A percentile compares a stretch with the other conserved stretches of the same genome.
phyloP scores from a whole-genome alignment of 2,797 vertebrate species.

The Carduelis carduelis region DNA sequence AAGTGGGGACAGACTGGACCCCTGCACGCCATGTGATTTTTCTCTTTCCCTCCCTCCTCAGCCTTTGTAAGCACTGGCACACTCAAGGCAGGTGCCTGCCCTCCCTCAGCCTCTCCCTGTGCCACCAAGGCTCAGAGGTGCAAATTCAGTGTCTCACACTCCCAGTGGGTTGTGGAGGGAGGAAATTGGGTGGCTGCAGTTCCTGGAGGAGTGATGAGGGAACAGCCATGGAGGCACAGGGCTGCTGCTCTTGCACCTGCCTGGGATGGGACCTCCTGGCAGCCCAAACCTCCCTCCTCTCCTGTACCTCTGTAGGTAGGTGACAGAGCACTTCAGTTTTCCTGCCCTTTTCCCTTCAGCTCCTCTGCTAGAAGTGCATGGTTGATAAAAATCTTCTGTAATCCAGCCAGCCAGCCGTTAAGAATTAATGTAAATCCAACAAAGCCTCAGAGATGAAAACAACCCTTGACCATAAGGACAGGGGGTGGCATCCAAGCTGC shows the following conservation, averaged over 20 bases:
- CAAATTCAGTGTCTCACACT: slow-evolving; percentile 43
- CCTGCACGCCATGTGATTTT: not conserved
- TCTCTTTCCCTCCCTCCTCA: not conserved
- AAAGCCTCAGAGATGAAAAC: not conserved
- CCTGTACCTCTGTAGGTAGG: not conserved
- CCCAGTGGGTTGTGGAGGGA: not conserved
- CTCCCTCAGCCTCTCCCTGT: not conserved
- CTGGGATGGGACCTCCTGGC: not conserved
- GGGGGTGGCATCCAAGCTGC: not conserved
- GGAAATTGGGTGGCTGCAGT: slow-evolving; percentile 16
- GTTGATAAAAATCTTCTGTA: not conserved
- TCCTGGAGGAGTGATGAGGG: not conserved
- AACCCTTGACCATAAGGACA: not conserved
- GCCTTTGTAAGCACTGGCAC: not conserved
- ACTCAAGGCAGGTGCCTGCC: not conserved
- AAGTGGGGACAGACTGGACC: not conserved
- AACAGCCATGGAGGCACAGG: not conserved
- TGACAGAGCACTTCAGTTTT: not conserved
- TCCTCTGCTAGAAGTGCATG: not conserved
- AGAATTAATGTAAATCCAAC: not conserved
- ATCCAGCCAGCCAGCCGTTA: not conserved
- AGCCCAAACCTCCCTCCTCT: not conserved
- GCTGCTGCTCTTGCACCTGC: not conserved
- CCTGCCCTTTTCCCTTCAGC: not conserved
- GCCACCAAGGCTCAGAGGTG: slow-evolving; percentile 4